A percentile compares a stretch with the other conserved stretches of the same genome.
These are phyloP conservation scores for Papilio dardanus DNA, from an alignment of 1,140 invertebrate species.

Conservation along the genomic window DNA sequence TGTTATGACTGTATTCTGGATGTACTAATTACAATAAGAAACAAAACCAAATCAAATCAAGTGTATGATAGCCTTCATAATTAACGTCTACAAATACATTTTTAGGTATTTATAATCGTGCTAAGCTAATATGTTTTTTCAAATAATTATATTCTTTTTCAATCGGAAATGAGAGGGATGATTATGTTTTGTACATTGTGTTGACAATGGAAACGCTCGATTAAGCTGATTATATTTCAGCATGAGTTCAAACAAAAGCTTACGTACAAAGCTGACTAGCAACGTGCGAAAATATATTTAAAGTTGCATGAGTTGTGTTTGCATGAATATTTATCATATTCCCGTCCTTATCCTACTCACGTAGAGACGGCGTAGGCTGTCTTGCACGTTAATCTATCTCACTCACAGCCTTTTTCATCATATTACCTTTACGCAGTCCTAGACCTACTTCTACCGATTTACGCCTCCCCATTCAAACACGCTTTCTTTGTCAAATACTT, in stretches of 20 bases:
- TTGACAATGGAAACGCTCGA: not conserved
- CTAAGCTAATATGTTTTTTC: too few species aligned
- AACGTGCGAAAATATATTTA: not conserved
- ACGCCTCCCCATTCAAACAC: too few species aligned
- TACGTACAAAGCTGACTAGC: not conserved
- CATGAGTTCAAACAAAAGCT: not conserved
- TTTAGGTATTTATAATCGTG: not conserved
- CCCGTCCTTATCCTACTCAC: too few species aligned
- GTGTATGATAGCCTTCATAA: too few species aligned
- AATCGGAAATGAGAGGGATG: not conserved
- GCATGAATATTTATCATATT: not conserved
- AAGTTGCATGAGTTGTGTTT: not conserved
- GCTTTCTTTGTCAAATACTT: not conserved
- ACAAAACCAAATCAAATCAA: too few species aligned
- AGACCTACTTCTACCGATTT: too few species aligned
- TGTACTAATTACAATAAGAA: not conserved
- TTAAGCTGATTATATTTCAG: not conserved
- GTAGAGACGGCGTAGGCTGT: too few species aligned
- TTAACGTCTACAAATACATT: too few species aligned
- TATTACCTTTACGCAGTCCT: too few species aligned
- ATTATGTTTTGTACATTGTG: not conserved
- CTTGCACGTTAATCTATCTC: too few species aligned
- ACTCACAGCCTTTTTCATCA: too few species aligned
- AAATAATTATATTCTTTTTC: not conserved
- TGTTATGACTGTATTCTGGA: too few species aligned